Evolutionary conservation across 2,888 invertebrate species (phyloP).

Genomic region (Sinhomidia bicolor): DNA sequence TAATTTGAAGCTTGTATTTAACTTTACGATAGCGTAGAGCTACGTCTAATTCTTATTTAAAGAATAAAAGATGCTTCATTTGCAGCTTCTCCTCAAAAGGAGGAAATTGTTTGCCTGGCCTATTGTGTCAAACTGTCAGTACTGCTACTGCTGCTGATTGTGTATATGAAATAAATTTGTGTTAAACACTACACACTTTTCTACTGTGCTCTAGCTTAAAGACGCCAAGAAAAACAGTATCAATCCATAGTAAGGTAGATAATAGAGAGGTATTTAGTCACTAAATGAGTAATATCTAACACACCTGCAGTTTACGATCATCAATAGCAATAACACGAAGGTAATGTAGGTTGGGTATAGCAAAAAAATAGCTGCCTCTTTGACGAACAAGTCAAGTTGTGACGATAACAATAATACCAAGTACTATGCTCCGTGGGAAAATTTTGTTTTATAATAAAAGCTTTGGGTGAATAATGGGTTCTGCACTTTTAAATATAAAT

Average conservation of each 20-base stretch:
- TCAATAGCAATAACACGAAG: not conserved
- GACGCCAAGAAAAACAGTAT: not conserved
- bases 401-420: constrained; percentile 7
- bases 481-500: not conserved
- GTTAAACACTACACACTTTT: not conserved
- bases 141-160: not conserved
- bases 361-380: not conserved
- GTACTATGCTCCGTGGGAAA: constrained; percentile 58
- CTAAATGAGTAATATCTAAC: not conserved
- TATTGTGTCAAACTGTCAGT: not conserved
- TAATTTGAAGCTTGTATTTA: not conserved
- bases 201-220: not conserved
- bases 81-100: not conserved
- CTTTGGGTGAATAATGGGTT: not conserved
- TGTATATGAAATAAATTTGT: not conserved
- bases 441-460: constrained; percentile 31
- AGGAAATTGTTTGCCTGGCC: not conserved
- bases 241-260: not conserved
- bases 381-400: constrained; percentile 23
- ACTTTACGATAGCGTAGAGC: not conserved
- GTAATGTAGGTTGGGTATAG: not conserved
- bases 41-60: not conserved
- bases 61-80: not conserved
- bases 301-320: constrained; percentile 12
- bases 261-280: not conserved